Base-by-base conservation (phyloP, 2,888 invertebrate species). In the Sialis lutaria region DNA sequence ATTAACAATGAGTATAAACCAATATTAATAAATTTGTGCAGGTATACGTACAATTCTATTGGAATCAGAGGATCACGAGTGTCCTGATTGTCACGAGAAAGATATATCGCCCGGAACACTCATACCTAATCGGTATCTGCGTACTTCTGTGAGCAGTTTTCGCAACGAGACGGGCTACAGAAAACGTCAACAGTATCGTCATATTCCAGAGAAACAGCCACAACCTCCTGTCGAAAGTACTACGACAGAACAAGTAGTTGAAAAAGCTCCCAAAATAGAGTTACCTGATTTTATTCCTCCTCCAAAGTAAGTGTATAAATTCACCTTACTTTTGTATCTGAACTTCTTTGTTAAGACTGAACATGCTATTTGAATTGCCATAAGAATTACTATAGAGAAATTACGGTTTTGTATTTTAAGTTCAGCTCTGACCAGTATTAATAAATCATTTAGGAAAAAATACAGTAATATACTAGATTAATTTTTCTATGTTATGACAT, bases 1-100 rank as follows among this genome's bases (percentile, higher is more conserved):
- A 7, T 37, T 5, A 37, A 37, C 12, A 6, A 6, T 34, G 12
- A 37, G 12, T 6, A 4, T n/a, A n/a, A n/a, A 6, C 10, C 10
- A n/a, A n/a, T 6, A 13, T 31, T 44, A n/a, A 32, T 43, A 12
- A 33, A 33, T 8, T 33, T 12, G n/a, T 43, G 1, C 58, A 90
- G 90, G 90, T 69, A 87, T 95, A 49, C 76, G 95, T 52, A 84
- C 83, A 50, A 81, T 83, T 42, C 68, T 96, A 43, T 63, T 96
- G 48, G 93, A 95, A 60, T 89, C 91, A 0, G 93, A 95, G 58
- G 91, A 93, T 51, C 91, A 91, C 57, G 88, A 91, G 61, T 96
- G 96, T 64, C 95, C 95, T 0, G 85, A 89, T 57, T 96, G 96
- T 61, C 82, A 86, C 49, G 91, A 93, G 61, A 85, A 86, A 56